Base-by-base conservation (phyloP, 2,113 vertebrate genomes). In the Seriola aureovittata region DNA sequence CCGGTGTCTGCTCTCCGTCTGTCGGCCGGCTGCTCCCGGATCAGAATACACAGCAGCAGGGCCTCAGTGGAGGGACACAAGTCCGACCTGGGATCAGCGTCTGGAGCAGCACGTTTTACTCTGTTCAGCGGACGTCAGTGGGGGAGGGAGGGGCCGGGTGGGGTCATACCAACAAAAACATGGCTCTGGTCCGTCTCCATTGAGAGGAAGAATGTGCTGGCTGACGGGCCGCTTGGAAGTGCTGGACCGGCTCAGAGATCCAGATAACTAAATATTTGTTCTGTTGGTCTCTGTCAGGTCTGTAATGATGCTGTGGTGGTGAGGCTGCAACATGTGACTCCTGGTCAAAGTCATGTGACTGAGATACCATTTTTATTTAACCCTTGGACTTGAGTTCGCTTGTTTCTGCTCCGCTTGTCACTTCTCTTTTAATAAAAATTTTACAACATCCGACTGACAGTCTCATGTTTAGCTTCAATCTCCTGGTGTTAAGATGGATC, bases 121-220 rank as follows among this genome's bases (percentile, higher is more conserved):
- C 82, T 75, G 81, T 88, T 86, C 86, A 77, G 84, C 32, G 87
- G 84, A 89, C 54, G 82, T 88, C 78, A 89, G 50, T 2, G 19
- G 46, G 54, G 72, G 71, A 23, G 50, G 81, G 64, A n/a, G 62
- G 75, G 65, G n/a, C 84, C 67, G 92, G 87, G 88, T 88, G 71
- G 93, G 87, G 88, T 88, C 89, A 84, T 82, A 90, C 88, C 91
- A 94, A 94, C 88, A 92, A 88, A 93, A 94, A 93, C 90, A 94
- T 60, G 79, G 86, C 86, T 87, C 83, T 6, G 54, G 38, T 89
- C 72, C 23, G 87, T 85, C 79, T 74, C 84, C 80, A 79, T 42
- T 82, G 81, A 88, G 80, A 52, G 85, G 66, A 92, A 71, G 90
- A 94, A 94, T 93, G 92, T 92, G 69, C 85, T 89, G 70, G 88